A percentile compares a stretch with the other conserved stretches of the same genome.
Evolutionary conservation across 2,888 invertebrate species (phyloP).

Genomic region (Pseudolycoriella hygida): DNA sequence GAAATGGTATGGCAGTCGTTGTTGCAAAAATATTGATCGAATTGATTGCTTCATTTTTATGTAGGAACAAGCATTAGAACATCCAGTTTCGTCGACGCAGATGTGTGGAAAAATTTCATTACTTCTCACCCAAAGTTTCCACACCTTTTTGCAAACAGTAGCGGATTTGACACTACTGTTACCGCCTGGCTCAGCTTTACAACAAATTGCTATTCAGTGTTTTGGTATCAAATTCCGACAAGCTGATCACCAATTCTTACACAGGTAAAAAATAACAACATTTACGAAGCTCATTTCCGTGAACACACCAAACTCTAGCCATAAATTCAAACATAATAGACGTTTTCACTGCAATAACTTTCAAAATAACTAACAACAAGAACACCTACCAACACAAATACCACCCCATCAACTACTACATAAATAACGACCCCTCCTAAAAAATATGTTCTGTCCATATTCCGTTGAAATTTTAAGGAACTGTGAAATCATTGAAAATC

Average conservation of each 20-base stretch:
- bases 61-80: constrained; percentile 34
- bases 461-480: too few relatives aligned
- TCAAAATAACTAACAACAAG: too few relatives aligned
- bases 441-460: too few relatives aligned
- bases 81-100: constrained; percentile 61
- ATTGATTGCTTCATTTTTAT: constrained; percentile 6
- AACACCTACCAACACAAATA: too few relatives aligned
- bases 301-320: too few relatives aligned
- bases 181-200: constrained; percentile 71
- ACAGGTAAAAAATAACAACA: constrained; percentile 37
- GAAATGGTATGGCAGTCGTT: constrained; percentile 20
- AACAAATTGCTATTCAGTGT: constrained; percentile 83
- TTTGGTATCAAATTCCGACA: constrained; percentile 83
- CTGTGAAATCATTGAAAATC: too few relatives aligned
- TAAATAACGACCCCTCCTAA: too few relatives aligned
- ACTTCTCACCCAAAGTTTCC: constrained; percentile 57
- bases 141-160: constrained; percentile 74
- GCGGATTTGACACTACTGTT: constrained; percentile 80
- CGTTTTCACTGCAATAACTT: too few relatives aligned
- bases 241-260: constrained; percentile 80
- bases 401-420: too few relatives aligned
- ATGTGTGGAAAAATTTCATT: constrained; percentile 54
- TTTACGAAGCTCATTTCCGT: too few relatives aligned
- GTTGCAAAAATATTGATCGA: too few relatives aligned
- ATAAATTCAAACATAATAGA: too few relatives aligned